Evolutionary conservation across 2,797 vertebrate genomes (phyloP).

Genomic region (Philypnodon macrostomus): DNA sequence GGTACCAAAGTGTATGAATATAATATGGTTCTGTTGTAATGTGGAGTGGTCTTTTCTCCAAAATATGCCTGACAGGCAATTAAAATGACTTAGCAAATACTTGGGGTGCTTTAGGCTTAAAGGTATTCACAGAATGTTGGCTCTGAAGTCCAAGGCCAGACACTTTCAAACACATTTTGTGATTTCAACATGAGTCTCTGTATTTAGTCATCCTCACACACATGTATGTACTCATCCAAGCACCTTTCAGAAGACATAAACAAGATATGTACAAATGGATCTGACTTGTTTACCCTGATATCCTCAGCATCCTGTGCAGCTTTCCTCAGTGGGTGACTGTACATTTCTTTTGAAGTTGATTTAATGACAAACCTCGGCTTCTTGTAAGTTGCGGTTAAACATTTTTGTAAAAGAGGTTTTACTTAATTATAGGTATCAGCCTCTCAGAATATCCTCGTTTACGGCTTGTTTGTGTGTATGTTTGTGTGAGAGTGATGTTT

Average conservation of each 20-base stretch:
- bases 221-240: too few species aligned
- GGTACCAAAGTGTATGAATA: too few species aligned
- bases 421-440: conserved; percentile 51
- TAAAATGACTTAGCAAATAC: conserved; percentile 25
- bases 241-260: too few species aligned
- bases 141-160: conserved; percentile 10
- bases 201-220: too few species aligned
- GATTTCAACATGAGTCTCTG: not conserved
- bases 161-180: not conserved
- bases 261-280: not conserved
- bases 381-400: conserved; percentile 37
- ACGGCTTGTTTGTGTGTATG: conserved; percentile 15
- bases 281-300: too few species aligned
- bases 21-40: conserved; percentile 4
- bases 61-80: conserved; percentile 9
- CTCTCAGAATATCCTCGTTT: conserved; percentile 44
- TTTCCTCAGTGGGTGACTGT: conserved; percentile 7
- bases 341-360: conserved; percentile 48
- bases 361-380: conserved; percentile 40
- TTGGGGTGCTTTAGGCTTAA: conserved; percentile 1
- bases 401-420: conserved; percentile 46
- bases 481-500: conserved; percentile 28
- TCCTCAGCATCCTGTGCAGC: not conserved
- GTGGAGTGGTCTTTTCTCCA: conserved; percentile 8
- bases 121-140: conserved; percentile 38